These are phyloP conservation scores for Hippocampus guttulatus DNA, from an alignment of 2,113 vertebrate species.

Conservation along the genomic window DNA sequence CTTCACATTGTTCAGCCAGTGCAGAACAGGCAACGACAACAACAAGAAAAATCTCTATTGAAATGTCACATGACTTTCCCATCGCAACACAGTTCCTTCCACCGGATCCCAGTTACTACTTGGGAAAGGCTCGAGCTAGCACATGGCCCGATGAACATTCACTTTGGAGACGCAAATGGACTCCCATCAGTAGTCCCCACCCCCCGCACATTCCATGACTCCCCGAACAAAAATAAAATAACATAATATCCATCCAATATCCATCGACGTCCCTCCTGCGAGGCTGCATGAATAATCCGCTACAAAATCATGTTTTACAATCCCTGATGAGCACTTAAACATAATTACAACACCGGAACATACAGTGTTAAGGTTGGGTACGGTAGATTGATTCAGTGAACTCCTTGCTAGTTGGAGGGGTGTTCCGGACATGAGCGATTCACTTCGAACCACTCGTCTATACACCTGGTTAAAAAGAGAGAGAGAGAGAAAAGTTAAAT, in stretches of 20 bases:
- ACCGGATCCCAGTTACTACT: conserved; percentile 12
- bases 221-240: neutral
- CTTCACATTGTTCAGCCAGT: conserved; percentile 53
- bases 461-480: conserved; percentile 78
- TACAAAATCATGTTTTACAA: conserved; percentile 32
- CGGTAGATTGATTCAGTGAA: conserved; percentile 18
- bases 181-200: conserved; percentile 37
- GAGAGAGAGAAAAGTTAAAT: neutral
- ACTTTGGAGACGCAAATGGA: conserved; percentile 28
- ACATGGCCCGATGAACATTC: conserved; percentile 41
- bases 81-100: conserved; percentile 20
- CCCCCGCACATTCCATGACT: conserved; percentile 19
- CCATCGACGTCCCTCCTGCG: conserved; percentile 16
- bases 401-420: conserved; percentile 81
- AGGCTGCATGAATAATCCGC: conserved; percentile 33
- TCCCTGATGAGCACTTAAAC: conserved; percentile 58
- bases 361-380: conserved; percentile 39
- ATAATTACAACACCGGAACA: conserved; percentile 26
- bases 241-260: conserved; percentile 15
- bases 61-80: conserved; percentile 18
- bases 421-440: conserved; percentile 97
- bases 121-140: conserved; percentile 27
- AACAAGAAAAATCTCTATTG: conserved; percentile 19
- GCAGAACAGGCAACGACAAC: conserved; percentile 9
- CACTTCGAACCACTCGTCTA: conserved; percentile 98